Conservation (phyloP, 2,113 vertebrate species). For the Menura novaehollandiae region DNA sequence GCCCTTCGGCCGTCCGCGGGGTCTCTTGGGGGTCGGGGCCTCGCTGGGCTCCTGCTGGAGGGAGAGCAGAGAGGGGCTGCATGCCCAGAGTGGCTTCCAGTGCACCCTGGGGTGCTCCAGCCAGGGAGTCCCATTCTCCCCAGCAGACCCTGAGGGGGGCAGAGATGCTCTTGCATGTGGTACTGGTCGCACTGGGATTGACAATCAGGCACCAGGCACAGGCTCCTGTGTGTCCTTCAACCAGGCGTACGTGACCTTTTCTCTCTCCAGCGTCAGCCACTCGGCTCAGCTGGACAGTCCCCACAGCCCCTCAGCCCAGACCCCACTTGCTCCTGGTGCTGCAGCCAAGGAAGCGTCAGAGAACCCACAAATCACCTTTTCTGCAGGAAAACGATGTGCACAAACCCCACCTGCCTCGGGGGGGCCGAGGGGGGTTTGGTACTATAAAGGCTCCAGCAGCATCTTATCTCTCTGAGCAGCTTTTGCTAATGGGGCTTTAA, state of each 20-base stretch:
- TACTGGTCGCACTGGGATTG: background rate
- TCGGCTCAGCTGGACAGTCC: rapidly evolving
- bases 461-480: slow-evolving; percentile 59
- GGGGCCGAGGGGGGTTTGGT: background rate
- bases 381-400: background rate
- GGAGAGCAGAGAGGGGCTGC: background rate
- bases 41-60: slow-evolving; percentile 87
- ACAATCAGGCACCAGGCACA: rapidly evolving
- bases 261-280: background rate
- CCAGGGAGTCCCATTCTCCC: background rate
- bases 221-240: background rate
- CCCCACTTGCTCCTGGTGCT: rapidly evolving
- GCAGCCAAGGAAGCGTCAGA: rapidly evolving
- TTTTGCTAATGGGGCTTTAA: slow-evolving; percentile 61
- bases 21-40: slow-evolving; percentile 90
- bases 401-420: background rate
- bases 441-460: background rate
- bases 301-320: rapidly evolving
- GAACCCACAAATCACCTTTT: background rate
- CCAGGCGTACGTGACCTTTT: background rate
- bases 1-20: slow-evolving; percentile 92
- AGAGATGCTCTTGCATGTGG: background rate
- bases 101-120: rapidly evolving
- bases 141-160: background rate
- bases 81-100: background rate